Evolutionary conservation across 2,113 vertebrate species (phyloP).

Genomic region (Nyctibius bracteatus): DNA sequence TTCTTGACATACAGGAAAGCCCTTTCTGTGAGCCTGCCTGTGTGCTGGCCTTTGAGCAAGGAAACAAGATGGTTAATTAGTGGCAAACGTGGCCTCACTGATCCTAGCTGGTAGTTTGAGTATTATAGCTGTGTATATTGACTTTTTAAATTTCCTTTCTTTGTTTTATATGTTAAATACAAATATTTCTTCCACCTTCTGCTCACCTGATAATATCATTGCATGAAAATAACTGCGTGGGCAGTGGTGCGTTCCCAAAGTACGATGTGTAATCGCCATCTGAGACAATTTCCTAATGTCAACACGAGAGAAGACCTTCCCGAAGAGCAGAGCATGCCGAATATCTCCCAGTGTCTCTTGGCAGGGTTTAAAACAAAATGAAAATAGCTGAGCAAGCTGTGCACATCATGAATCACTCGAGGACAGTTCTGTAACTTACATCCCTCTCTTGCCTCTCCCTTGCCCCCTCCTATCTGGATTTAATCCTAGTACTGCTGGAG

Average conservation of each 20-base stretch:
- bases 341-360: neutral
- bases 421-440: neutral
- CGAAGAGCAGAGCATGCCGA: neutral
- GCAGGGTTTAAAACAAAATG: slow-evolving; percentile 33
- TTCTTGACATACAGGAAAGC: neutral
- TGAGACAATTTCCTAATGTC: neutral
- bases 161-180: neutral
- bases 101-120: neutral
- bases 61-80: neutral
- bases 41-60: neutral
- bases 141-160: neutral
- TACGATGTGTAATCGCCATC: neutral
- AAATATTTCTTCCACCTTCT: neutral
- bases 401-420: slow-evolving; percentile 55
- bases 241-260: neutral
- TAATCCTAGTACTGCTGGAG: neutral
- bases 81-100: neutral
- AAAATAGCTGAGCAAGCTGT: slow-evolving; percentile 36
- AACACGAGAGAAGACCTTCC: neutral
- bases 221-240: neutral
- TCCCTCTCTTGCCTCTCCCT: neutral
- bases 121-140: neutral
- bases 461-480: neutral
- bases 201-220: neutral
- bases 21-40: neutral